Base-by-base conservation (phyloP, 1,140 invertebrate genomes). In the Ips nitidus region DNA sequence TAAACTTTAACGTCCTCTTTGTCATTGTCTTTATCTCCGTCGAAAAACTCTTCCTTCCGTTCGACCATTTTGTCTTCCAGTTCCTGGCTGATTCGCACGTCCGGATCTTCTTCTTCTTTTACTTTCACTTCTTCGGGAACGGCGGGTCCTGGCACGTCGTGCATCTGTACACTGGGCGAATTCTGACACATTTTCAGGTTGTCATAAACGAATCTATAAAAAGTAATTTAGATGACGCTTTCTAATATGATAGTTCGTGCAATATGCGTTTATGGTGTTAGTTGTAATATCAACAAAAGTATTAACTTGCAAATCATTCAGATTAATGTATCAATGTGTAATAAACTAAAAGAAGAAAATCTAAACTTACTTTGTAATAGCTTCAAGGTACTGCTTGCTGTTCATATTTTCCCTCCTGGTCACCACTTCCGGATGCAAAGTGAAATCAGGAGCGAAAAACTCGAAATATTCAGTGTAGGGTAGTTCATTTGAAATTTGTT, bases 371-470 rank as follows among this genome's bases (percentile, higher is more conserved):
- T 91, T 91, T 0, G 91, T 90, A 62, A 96, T 95, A 1, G 91
- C 85, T 74, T 96, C 94, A 37, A 98, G 82, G 80, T 97, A 98
- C 76, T 95, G 91, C 79, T 94, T 94, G 63, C 89, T 93, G 78
- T 98, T 98, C 0, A 91, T 93, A 80, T 98, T 98, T 70, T 97
- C 94, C 77, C 90, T 89, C 61, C 91, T 85, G 6, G 87, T 89
- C 1, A 90, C 87, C 5, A 97, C 88, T 66, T 97, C 94, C 0
- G 95, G 94, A 83, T 97, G 94, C 3, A 98, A 80, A 1, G 92
- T 93, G 76, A 97, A 98, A 80, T 98, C 95, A 0, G 96, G 95
- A 38, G 92, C 94, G 80, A 98, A 98, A 78, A 95, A 98, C 77
- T 98, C 95, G 43, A 96, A 86, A 78, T 98, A 98, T 80, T 98